Evolutionary conservation across 2,797 vertebrate genomes (phyloP), one percentile per base, ranked within the genome.

Genomic region (Crenuchus spilurus): DNA sequence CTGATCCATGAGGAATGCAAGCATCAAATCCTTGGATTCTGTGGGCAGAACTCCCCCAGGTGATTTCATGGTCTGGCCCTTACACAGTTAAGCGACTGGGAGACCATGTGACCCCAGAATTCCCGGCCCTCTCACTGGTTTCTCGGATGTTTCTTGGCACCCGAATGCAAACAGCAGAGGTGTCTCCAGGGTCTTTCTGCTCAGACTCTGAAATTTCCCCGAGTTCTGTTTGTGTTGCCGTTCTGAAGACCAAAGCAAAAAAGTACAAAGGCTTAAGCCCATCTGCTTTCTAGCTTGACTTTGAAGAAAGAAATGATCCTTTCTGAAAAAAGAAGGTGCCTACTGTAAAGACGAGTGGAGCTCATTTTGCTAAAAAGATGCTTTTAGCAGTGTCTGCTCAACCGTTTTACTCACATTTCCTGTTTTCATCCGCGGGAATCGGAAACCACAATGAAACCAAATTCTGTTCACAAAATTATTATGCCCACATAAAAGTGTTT

Each of bases 1-100:
- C 66, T 75, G 61, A 77, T 70, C 39, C 72, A 52, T 30, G 58
- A 77, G 28, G 78, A 82, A 78, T 80, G 78, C 60, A 65, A 52
- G 74, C 57, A 37, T 60, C 22, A 70, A 68, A 80, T 67, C 55
- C 4, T 39, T 30, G 39, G 66, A 73, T 46, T 69, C 11, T 41
- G 30, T 41, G 31, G 58, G 26, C 49, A 65, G 61, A 76, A 65
- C 71, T 69, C 67, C 68, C 77, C 16, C 33, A 75, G 77, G 74
- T 81, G 69, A 74, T 31, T 20, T 70, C 65, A 33, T 65, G 39
- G 37, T 70, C 65, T 75, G 60, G 51, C 52, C 9, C 46, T 39
- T 26, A 37, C 24, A 63, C 71, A 54, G 46, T 72, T 71, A 75
- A 60, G 42, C 52, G 49, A 74, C 66, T 52, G 71, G 46, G 35